Evolutionary conservation across 2,888 invertebrate genomes (phyloP).

Genomic region (Lissonota sp.): DNA sequence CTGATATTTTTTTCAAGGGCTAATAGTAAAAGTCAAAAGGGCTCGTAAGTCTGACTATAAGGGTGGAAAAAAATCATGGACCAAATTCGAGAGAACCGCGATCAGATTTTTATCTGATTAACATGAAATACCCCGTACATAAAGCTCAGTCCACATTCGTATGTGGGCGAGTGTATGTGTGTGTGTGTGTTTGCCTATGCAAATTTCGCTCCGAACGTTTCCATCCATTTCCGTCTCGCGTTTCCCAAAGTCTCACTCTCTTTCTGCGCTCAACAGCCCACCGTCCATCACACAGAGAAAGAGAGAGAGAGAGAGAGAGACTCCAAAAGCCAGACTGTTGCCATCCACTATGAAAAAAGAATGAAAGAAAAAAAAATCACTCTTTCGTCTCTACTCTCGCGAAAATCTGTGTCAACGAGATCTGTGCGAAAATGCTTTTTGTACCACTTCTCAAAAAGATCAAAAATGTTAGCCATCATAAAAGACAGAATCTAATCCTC

Average conservation of each 20-base stretch:
- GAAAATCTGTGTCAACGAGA: conserved; percentile 6
- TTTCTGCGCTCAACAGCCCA: background rate
- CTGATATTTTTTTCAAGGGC: conserved; percentile 41
- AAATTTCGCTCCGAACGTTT: conserved; percentile 53
- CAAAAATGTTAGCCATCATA: no score
- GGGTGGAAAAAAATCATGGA: no score
- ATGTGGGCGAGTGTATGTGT: conserved; percentile 9
- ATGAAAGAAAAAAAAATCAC: no score
- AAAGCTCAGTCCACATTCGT: no score
- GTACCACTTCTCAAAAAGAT: background rate
- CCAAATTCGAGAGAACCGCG: no score
- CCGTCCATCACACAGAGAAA: conserved; percentile 1
- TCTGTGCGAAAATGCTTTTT: background rate
- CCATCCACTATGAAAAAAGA: background rate
- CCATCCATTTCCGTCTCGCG: conserved; percentile 22
- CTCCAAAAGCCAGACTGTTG: background rate
- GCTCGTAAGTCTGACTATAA: no score
- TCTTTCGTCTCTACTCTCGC: background rate
- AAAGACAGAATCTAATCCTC: no score
- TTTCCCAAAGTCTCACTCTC: conserved; percentile 13
- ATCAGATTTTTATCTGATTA: no score
- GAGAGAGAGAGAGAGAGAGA: background rate
- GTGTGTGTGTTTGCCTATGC: conserved; percentile 58
- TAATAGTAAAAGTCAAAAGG: conserved; percentile 3
- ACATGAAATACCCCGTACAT: no score